These are phyloP conservation scores for Syngnathus acus DNA, from an alignment of 2,797 vertebrate species.

Conservation along the genomic window DNA sequence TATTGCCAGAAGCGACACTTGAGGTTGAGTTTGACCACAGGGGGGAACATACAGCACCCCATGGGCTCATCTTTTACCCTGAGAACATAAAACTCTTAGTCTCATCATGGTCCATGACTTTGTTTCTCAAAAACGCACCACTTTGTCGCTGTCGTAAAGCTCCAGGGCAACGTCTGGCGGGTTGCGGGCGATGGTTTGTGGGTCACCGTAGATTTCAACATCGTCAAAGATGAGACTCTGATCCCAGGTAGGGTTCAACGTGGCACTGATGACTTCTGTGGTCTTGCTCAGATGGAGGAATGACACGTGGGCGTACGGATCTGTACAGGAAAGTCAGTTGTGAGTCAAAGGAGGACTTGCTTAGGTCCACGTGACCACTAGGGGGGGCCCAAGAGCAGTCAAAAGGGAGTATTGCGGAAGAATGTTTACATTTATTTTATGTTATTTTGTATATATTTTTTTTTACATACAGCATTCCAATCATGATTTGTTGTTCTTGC, in stretches of 20 bases:
- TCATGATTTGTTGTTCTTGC: neutral
- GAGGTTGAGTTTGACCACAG: constrained; percentile 82
- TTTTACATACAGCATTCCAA: neutral
- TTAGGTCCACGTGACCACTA: neutral
- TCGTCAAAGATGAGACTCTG: constrained; percentile 94
- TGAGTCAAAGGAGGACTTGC: neutral
- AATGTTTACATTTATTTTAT: neutral
- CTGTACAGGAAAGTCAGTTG: constrained; percentile 50
- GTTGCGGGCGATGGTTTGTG: constrained; percentile 71
- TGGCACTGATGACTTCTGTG: constrained; percentile 82
- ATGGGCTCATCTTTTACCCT: constrained; percentile 95
- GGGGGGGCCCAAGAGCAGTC: neutral
- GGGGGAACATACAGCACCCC: constrained; percentile 80
- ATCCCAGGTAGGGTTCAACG: constrained; percentile 94
- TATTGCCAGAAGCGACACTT: constrained; percentile 70
- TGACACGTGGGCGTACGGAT: constrained; percentile 91
- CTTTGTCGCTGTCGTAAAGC: constrained; percentile 91
- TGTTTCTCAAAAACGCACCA: constrained; percentile 64
- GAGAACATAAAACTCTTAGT: constrained; percentile 4
- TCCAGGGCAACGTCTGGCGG: constrained; percentile 86
- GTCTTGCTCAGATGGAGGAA: constrained; percentile 96
- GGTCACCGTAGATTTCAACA: constrained; percentile 90
- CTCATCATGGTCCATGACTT: neutral
- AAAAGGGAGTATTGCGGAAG: neutral
- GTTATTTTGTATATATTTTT: no score